Conservation (phyloP, 1,140 invertebrate species). For the Charaxes varanes region DNA sequence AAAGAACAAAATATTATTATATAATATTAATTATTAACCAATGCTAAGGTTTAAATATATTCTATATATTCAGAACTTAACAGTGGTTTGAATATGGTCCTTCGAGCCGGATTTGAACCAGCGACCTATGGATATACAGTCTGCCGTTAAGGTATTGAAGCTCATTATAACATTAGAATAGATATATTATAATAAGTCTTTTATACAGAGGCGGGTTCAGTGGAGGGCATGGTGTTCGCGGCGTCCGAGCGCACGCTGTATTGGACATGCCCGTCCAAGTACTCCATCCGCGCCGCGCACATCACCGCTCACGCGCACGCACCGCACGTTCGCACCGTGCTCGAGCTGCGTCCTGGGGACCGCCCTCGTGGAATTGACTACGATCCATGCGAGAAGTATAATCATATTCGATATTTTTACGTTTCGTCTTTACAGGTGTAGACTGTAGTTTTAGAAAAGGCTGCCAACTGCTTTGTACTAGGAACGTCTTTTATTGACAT, state of each 20-base stretch:
- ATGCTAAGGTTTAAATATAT: too few relatives aligned
- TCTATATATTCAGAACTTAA: too few relatives aligned
- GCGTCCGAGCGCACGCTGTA: constrained; percentile 79
- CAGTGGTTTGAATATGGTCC: too few relatives aligned
- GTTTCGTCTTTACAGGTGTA: neutral
- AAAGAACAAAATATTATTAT: too few relatives aligned
- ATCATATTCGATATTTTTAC: too few relatives aligned
- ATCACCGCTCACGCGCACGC: constrained; percentile 66
- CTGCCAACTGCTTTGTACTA: too few relatives aligned
- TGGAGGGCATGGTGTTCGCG: constrained; percentile 89
- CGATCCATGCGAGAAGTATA: constrained; percentile 84
- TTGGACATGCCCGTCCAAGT: constrained; percentile 82
- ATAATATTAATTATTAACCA: too few relatives aligned
- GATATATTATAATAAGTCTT: constrained; percentile 37
- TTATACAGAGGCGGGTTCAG: constrained; percentile 79
- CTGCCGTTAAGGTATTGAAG: too few relatives aligned
- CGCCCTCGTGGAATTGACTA: constrained; percentile 89
- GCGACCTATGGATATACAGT: constrained; percentile 71
- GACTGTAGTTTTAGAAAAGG: too few relatives aligned
- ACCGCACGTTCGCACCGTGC: constrained; percentile 74
- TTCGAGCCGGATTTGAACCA: constrained; percentile 70
- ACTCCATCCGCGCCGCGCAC: constrained; percentile 70
- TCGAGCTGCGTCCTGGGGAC: constrained; percentile 81
- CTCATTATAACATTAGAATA: too few relatives aligned
- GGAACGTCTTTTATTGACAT: too few relatives aligned